Evolutionary conservation across 2,888 invertebrate species (phyloP).

Genomic region (Euphydryas editha): DNA sequence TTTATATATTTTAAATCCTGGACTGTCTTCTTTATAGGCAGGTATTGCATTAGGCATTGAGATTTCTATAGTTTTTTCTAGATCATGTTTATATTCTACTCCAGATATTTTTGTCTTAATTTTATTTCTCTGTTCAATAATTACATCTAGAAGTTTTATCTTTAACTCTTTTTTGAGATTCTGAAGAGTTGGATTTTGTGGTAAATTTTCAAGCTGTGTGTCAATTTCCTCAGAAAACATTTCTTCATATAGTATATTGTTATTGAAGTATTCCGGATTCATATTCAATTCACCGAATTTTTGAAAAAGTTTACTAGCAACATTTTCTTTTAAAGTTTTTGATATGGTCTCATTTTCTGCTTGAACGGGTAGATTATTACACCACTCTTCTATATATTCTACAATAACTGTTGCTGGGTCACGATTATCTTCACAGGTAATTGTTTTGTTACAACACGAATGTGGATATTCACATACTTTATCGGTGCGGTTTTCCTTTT

Average conservation of each 20-base stretch:
- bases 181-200: slow-evolving; percentile 43
- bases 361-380: slow-evolving; percentile 55
- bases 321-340: slow-evolving; percentile 48
- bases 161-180: slow-evolving; percentile 49
- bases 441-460: slow-evolving; percentile 29
- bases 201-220: slow-evolving; percentile 51
- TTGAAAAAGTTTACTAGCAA: slow-evolving; percentile 57
- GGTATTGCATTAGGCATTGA: slow-evolving; percentile 55
- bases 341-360: slow-evolving; percentile 24
- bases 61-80: slow-evolving; percentile 58
- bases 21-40: slow-evolving; percentile 48
- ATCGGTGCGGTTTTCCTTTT: background rate
- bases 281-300: slow-evolving; percentile 58
- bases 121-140: slow-evolving; percentile 52
- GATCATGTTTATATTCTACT: slow-evolving; percentile 56
- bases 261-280: slow-evolving; percentile 53
- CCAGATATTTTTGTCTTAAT: slow-evolving; percentile 55
- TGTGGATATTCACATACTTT: slow-evolving; percentile 23
- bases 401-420: slow-evolving; percentile 45
- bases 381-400: slow-evolving; percentile 63
- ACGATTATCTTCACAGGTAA: background rate
- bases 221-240: slow-evolving; percentile 57
- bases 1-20: slow-evolving; percentile 66
- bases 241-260: slow-evolving; percentile 55
- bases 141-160: slow-evolving; percentile 49